Conservation (phyloP, 1,140 invertebrate species). For the Drosophila suzukii region DNA sequence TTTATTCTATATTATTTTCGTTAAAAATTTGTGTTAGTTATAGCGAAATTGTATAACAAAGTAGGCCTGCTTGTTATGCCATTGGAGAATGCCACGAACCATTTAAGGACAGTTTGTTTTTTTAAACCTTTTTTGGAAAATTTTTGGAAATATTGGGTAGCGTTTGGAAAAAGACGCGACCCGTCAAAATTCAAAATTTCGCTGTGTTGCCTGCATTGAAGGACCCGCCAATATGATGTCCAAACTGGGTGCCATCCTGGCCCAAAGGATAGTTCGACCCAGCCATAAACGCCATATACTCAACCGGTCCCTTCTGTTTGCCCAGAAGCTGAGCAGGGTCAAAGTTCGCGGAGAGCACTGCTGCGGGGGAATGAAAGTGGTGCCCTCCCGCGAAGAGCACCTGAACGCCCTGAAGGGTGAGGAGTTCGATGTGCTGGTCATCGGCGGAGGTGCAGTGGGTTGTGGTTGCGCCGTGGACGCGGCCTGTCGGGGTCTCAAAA, state of each 20-base stretch:
- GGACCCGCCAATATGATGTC: constrained; percentile 15
- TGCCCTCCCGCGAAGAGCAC: constrained; percentile 51
- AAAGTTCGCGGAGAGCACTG: constrained; percentile 10
- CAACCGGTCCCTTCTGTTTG: not conserved
- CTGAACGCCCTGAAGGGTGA: constrained; percentile 62
- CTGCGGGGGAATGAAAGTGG: not conserved
- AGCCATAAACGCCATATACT: constrained; percentile 1
- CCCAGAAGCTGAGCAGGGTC: not conserved
- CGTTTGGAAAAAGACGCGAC: not conserved
- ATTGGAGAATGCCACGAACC: not conserved
- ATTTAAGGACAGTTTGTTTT: not conserved
- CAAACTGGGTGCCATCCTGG: constrained; percentile 8
- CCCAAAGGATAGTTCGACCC: not conserved
- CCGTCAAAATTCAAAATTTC: constrained; percentile 42
- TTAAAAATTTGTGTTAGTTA: no score
- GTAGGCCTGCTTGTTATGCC: constrained; percentile 9
- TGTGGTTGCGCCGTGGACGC: constrained; percentile 88
- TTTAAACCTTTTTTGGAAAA: not conserved
- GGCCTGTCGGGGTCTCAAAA: constrained; percentile 55
- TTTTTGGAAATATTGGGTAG: not conserved
- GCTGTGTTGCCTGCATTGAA: not conserved
- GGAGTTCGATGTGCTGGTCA: constrained; percentile 95
- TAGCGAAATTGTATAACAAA: not conserved
- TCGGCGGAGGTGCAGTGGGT: constrained; percentile 97
- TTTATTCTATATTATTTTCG: no score